phyloP scores from a whole-genome alignment of 2,797 vertebrate genomes.

The Podarcis lilfordi region DNA sequence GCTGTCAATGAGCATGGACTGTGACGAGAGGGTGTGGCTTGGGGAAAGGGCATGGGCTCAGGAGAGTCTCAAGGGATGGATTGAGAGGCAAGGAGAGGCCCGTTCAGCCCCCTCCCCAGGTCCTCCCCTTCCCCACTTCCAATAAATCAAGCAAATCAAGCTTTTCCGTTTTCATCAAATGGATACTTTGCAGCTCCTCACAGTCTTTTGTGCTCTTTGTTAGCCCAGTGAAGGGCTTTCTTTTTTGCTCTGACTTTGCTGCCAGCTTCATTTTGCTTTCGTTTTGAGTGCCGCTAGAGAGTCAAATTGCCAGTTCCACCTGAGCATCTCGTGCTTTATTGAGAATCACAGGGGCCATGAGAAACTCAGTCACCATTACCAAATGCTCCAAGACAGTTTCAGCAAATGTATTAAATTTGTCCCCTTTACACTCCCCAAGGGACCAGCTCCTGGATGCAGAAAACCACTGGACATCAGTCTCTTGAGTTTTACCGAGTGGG shows the following conservation, averaged over 20 bases:
- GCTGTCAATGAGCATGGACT: too few relatives aligned
- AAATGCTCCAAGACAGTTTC: background rate
- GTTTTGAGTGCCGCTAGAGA: background rate
- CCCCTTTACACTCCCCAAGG: background rate
- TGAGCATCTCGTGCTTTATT: background rate
- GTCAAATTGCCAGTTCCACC: background rate
- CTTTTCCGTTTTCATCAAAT: background rate
- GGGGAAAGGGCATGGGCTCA: too few relatives aligned
- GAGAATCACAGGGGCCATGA: background rate
- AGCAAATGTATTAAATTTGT: background rate
- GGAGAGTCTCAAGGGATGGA: too few relatives aligned
- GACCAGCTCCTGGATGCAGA: background rate
- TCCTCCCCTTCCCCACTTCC: too few relatives aligned
- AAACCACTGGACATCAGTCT: background rate
- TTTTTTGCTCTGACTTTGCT: background rate
- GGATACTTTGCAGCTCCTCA: background rate
- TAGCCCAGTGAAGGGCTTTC: background rate
- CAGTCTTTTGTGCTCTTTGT: too few relatives aligned
- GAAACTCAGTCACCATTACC: background rate
- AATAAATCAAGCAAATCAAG: background rate
- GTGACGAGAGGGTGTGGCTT: too few relatives aligned
- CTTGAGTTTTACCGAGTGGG: background rate
- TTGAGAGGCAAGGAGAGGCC: too few relatives aligned
- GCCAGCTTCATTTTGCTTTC: background rate
- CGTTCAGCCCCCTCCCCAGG: too few relatives aligned